Conservation (phyloP, 2,888 invertebrate species). For the Leptura quadrifasciata region DNA sequence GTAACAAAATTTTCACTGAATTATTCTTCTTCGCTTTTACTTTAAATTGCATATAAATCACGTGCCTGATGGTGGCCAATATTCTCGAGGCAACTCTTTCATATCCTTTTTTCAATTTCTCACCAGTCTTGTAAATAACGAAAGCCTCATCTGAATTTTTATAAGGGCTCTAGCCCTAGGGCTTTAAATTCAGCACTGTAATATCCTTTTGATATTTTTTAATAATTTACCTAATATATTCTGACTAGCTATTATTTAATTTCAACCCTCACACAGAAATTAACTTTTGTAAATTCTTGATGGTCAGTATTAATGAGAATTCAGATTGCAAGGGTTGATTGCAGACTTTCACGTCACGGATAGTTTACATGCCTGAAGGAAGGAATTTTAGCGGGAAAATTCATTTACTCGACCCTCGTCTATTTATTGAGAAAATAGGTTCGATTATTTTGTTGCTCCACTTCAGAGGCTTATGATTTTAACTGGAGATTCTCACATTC, state of each 20-base stretch:
- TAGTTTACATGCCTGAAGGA: background rate
- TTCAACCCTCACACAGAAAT: background rate
- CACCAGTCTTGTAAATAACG: conserved; percentile 3
- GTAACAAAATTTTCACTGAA: background rate
- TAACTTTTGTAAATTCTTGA: background rate
- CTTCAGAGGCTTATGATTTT: background rate
- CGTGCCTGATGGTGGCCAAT: conserved; percentile 7
- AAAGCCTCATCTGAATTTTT: conserved; percentile 7
- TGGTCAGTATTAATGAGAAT: background rate
- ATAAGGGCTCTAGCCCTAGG: conserved; percentile 7
- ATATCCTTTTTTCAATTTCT: conserved; percentile 5
- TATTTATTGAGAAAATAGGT: background rate
- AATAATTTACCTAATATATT: background rate
- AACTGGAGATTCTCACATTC: too few species aligned
- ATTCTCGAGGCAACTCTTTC: background rate
- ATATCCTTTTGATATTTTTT: background rate
- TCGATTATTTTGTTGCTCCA: background rate
- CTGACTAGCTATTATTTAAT: background rate
- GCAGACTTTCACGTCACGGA: background rate
- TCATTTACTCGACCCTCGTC: background rate
- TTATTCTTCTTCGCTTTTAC: conserved; percentile 3
- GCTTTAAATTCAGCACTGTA: background rate
- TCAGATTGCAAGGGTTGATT: background rate
- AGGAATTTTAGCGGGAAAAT: background rate
- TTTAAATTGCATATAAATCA: conserved; percentile 7